Evolutionary conservation across 2,113 vertebrate genomes (phyloP).

Genomic region (Trematomus loennbergii): DNA sequence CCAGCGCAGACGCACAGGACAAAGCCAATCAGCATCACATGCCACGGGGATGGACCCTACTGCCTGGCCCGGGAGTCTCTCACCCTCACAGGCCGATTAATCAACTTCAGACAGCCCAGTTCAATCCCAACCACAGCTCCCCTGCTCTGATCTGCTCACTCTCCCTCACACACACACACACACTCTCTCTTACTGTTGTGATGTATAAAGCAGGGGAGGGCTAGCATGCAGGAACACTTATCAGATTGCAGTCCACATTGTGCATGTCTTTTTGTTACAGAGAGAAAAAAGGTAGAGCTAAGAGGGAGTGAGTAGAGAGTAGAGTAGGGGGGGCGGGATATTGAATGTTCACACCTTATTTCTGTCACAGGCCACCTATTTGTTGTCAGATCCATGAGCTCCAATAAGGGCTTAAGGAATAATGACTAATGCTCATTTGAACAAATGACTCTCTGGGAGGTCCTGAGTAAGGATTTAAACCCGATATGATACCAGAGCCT

Average conservation of each 20-base stretch:
- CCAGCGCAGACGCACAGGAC: constrained; percentile 99
- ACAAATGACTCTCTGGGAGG: constrained; percentile 82
- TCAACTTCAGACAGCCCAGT: constrained; percentile 97
- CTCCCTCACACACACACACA: constrained; percentile 41
- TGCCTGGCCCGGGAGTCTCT: constrained; percentile 99
- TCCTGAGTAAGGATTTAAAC: constrained; percentile 72
- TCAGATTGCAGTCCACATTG: constrained; percentile 85
- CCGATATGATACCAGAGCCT: constrained; percentile 68
- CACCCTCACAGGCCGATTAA: constrained; percentile 99
- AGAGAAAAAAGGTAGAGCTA: constrained; percentile 60
- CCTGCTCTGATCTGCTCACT: constrained; percentile 73
- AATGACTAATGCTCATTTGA: constrained; percentile 84
- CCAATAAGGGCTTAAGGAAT: constrained; percentile 78
- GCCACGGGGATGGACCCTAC: constrained; percentile 99
- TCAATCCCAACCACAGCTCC: constrained; percentile 93
- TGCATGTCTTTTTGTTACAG: constrained; percentile 84
- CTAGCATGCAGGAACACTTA: constrained; percentile 83
- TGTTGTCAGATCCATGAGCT: constrained; percentile 79
- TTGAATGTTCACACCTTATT: constrained; percentile 85
- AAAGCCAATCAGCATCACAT: constrained; percentile 99
- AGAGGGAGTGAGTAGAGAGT: constrained; percentile 46
- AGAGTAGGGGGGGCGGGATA: constrained; percentile 58
- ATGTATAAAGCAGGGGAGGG: constrained; percentile 86
- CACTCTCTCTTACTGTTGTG: constrained; percentile 72
- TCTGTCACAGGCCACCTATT: constrained; percentile 83